Evolutionary conservation across 2,113 vertebrate genomes (phyloP).

Genomic region (Lipophrys pholis): DNA sequence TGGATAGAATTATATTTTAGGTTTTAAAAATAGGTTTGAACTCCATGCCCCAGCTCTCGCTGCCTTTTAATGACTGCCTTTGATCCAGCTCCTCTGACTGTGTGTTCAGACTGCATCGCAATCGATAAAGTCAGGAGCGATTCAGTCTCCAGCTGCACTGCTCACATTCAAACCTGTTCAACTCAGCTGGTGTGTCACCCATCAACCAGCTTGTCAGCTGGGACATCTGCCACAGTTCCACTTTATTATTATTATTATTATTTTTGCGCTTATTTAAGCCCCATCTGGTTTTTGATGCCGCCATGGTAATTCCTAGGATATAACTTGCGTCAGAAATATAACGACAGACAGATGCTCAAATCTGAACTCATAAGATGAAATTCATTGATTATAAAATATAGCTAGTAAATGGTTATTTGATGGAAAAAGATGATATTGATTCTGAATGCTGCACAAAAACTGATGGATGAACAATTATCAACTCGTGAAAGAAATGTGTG

Average conservation of each 20-base stretch:
- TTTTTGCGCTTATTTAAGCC: neutral
- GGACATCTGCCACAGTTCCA: neutral
- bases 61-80: neutral
- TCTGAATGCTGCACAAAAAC: too few relatives aligned
- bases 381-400: too few relatives aligned
- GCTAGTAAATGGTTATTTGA: too few relatives aligned
- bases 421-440: too few relatives aligned
- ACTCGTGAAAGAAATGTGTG: too few relatives aligned
- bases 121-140: conserved; percentile 8
- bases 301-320: neutral
- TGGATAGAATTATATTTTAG: neutral
- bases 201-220: conserved; percentile 6
- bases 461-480: too few relatives aligned
- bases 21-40: neutral
- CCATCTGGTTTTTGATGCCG: conserved; percentile 4
- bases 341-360: neutral
- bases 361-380: too few relatives aligned
- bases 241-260: too few relatives aligned
- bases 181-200: neutral
- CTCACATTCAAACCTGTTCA: neutral
- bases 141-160: neutral
- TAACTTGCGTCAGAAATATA: neutral
- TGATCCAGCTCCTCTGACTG: neutral
- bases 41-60: neutral
- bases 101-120: neutral